Evolutionary conservation across 1,140 invertebrate species (phyloP).

Genomic region (Papilio helenus): DNA sequence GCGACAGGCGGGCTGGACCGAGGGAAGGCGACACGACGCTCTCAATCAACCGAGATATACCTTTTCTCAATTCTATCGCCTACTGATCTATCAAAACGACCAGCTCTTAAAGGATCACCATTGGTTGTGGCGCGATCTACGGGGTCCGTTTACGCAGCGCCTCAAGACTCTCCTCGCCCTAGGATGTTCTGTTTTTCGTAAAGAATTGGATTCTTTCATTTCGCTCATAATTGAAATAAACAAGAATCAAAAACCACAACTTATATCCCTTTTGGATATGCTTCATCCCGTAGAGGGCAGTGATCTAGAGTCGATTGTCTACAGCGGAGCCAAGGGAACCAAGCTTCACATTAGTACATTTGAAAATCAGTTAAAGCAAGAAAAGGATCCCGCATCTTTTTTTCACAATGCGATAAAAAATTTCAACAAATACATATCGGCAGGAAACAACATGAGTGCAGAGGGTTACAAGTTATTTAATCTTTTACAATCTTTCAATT

Average conservation of each 20-base stretch:
- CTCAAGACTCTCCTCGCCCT: conserved; percentile 2
- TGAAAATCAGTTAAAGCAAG: conserved; percentile 4
- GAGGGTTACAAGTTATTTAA: too few relatives aligned
- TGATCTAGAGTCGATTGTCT: conserved; percentile 4
- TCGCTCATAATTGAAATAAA: conserved; percentile 4
- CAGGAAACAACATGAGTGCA: too few relatives aligned
- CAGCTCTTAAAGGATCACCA: conserved; percentile 3
- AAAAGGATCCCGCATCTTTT: conserved; percentile 4
- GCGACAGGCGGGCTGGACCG: too few relatives aligned
- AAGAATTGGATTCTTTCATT: conserved; percentile 5
- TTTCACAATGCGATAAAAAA: too few relatives aligned
- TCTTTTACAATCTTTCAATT: too few relatives aligned
- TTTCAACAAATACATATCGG: too few relatives aligned
- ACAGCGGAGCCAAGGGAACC: conserved; percentile 1
- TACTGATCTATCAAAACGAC: not conserved
- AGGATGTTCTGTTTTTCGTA: conserved; percentile 4
- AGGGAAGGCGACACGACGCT: too few relatives aligned
- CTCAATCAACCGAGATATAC: too few relatives aligned
- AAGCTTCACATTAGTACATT: conserved; percentile 4
- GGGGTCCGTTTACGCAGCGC: conserved; percentile 1
- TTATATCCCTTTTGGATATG: conserved; percentile 4
- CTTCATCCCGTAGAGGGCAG: conserved; percentile 2
- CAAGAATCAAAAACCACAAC: too few relatives aligned
- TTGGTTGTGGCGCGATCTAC: conserved; percentile 2
- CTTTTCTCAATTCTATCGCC: too few relatives aligned